Conservation (phyloP, 2,888 invertebrate species). For the Colletes collaris region DNA sequence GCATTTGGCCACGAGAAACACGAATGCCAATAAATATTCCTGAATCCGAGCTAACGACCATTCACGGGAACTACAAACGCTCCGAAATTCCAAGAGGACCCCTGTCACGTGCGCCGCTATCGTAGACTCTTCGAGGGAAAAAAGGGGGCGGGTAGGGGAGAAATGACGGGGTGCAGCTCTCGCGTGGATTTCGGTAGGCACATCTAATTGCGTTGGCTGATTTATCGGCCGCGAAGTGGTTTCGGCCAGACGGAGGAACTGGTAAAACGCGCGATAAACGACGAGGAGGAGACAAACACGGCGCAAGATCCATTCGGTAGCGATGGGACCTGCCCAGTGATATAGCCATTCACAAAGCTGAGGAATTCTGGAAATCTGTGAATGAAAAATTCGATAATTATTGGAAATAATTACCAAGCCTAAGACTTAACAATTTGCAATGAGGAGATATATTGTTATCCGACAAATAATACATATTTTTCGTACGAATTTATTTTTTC, state of each 20-base stretch:
- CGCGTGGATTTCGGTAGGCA: conserved; percentile 35
- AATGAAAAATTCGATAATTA: too few species aligned
- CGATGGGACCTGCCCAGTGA: too few species aligned
- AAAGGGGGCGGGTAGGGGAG: neutral
- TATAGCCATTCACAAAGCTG: too few species aligned
- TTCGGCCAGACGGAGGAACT: conserved; percentile 34
- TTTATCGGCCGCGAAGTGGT: conserved; percentile 66
- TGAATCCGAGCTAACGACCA: conserved; percentile 23
- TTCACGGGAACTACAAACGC: conserved; percentile 5
- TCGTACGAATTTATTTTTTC: too few species aligned
- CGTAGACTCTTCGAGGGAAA: conserved; percentile 10
- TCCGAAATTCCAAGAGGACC: conserved; percentile 21
- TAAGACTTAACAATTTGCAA: too few species aligned
- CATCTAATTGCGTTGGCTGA: conserved; percentile 67
- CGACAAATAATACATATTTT: too few species aligned
- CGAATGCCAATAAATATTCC: conserved; percentile 31
- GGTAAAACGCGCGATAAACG: conserved; percentile 55
- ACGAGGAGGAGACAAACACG: conserved; percentile 40
- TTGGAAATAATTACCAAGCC: too few species aligned
- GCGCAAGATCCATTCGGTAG: neutral
- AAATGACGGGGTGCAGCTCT: conserved; percentile 10
- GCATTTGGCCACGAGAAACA: neutral
- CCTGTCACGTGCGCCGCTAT: conserved; percentile 18
- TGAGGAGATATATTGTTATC: too few species aligned
- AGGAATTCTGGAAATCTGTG: too few species aligned